Evolutionary conservation across 2,888 invertebrate genomes (phyloP).

Genomic region (Zelleria hepariella): DNA sequence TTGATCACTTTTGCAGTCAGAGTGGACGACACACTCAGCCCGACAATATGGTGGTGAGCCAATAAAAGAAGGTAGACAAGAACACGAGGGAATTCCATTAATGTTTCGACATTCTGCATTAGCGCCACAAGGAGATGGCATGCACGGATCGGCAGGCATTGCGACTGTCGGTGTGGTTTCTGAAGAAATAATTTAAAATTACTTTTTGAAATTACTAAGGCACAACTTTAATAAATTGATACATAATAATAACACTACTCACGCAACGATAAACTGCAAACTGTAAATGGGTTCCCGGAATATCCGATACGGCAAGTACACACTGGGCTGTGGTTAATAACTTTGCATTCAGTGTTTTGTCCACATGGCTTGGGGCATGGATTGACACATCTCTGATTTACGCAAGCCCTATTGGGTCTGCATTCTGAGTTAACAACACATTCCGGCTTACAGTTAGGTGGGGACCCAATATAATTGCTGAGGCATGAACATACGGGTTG

Average conservation of each 20-base stretch:
- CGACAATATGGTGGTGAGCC: conserved; percentile 77
- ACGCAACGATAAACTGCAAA: conserved; percentile 72
- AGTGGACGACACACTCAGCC: conserved; percentile 76
- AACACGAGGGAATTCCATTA: conserved; percentile 79
- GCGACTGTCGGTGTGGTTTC: conserved; percentile 38
- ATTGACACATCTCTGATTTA: conserved; percentile 77
- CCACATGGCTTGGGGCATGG: conserved; percentile 81
- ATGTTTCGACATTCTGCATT: conserved; percentile 82
- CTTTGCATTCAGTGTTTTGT: conserved; percentile 76
- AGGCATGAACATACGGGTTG: conserved; percentile 82
- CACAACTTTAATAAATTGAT: neutral
- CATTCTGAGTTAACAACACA: conserved; percentile 78
- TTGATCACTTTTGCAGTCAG: conserved; percentile 75
- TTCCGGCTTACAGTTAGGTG: conserved; percentile 76
- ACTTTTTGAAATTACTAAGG: neutral
- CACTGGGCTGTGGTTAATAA: conserved; percentile 79
- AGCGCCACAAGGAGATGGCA: conserved; percentile 80
- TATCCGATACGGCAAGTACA: conserved; percentile 78
- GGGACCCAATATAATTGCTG: conserved; percentile 75
- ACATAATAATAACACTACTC: conserved; percentile 29
- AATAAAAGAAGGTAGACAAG: conserved; percentile 76
- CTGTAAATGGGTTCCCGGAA: conserved; percentile 79
- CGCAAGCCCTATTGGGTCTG: conserved; percentile 74
- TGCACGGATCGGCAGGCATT: conserved; percentile 75
- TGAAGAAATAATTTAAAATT: conserved; percentile 21